Percentiles rank a stretch among this genome's conserved stretches.
phyloP scores from a whole-genome alignment of 2,113 vertebrate genomes.

The Apistogramma diplotaenia region DNA sequence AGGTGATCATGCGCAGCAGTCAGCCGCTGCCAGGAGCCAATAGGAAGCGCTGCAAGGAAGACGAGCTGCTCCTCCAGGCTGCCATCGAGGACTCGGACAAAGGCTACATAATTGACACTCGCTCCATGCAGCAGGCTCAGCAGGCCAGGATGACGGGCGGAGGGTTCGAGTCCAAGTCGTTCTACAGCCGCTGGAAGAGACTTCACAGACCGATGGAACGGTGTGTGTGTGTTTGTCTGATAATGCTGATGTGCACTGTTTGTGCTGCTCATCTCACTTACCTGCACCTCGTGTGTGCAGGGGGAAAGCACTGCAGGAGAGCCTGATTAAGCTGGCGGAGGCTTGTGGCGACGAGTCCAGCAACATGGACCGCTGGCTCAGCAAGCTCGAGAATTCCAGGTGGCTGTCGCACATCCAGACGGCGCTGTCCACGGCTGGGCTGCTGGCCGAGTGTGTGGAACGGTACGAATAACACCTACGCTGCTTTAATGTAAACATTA shows the following conservation, averaged over 20 bases:
- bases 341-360: conserved; percentile 75
- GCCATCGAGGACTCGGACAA: conserved; percentile 54
- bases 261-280: neutral
- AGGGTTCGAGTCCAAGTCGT: conserved; percentile 81
- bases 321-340: conserved; percentile 79
- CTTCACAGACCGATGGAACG: conserved; percentile 83
- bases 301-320: conserved; percentile 83
- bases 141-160: conserved; percentile 79
- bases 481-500: no score
- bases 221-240: conserved; percentile 51
- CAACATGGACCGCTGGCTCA: conserved; percentile 84
- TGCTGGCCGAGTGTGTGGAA: conserved; percentile 85
- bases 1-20: conserved; percentile 84
- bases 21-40: conserved; percentile 83
- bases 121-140: conserved; percentile 80
- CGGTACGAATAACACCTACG: conserved; percentile 66
- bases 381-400: conserved; percentile 81
- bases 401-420: conserved; percentile 86
- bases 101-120: conserved; percentile 82
- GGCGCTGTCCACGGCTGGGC: conserved; percentile 79
- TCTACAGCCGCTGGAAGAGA: conserved; percentile 78
- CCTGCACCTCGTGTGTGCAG: conserved; percentile 59
- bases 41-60: conserved; percentile 79
- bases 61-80: conserved; percentile 76
- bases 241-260: neutral